Conservation (phyloP, 2,113 vertebrate genomes). For the Otocyon megalotis region DNA sequence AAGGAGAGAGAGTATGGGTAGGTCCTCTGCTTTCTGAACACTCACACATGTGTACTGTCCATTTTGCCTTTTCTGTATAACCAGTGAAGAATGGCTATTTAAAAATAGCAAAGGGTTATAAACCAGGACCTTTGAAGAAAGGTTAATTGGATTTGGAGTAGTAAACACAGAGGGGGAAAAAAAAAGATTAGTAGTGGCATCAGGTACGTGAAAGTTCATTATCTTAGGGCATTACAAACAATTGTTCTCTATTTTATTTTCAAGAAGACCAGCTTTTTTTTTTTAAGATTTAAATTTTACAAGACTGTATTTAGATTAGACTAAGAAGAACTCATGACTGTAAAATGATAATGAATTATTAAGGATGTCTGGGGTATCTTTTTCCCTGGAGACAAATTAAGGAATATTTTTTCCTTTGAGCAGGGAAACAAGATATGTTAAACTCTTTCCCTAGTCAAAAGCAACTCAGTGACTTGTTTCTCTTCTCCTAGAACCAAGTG, state of each 20-base stretch:
- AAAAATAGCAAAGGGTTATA: constrained; percentile 66
- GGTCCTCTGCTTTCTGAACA: constrained; percentile 21
- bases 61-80: constrained; percentile 68
- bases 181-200: neutral
- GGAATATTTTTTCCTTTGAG: neutral
- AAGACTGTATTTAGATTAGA: neutral
- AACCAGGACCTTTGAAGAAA: constrained; percentile 69
- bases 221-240: constrained; percentile 17
- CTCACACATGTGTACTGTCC: neutral
- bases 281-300: neutral
- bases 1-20: neutral
- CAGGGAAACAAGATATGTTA: neutral
- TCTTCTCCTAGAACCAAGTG: neutral
- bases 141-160: constrained; percentile 73
- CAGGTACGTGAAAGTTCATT: constrained; percentile 41
- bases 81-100: constrained; percentile 53
- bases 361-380: neutral
- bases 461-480: neutral
- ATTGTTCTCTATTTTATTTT: constrained; percentile 52
- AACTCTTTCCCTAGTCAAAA: constrained; percentile 29
- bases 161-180: constrained; percentile 3
- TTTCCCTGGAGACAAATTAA: constrained; percentile 44
- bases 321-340: constrained; percentile 6
- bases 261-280: neutral
- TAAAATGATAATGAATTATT: constrained; percentile 19